phyloP scores from a whole-genome alignment of 2,797 vertebrate species.

The Fistularia tabacaria region DNA sequence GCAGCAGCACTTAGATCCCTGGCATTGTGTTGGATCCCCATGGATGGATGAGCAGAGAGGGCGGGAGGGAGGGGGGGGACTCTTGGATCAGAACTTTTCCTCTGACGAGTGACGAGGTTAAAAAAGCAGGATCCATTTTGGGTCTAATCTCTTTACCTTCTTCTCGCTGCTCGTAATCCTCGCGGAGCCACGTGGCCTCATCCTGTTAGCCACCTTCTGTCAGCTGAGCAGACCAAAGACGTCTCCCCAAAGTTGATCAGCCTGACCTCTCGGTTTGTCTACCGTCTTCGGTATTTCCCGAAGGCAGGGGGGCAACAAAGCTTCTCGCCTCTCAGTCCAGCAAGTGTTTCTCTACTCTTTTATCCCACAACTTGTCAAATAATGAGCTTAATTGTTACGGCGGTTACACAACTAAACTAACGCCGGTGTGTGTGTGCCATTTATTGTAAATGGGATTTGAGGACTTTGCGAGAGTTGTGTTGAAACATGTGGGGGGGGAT shows the following conservation, averaged over 20 bases:
- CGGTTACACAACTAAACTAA: conserved; percentile 7
- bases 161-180: conserved; percentile 86
- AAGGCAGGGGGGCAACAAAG: conserved; percentile 6
- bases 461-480: background rate
- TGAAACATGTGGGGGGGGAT: no score
- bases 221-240: conserved; percentile 45
- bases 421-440: conserved; percentile 1
- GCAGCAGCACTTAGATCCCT: conserved; percentile 34
- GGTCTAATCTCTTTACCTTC: conserved; percentile 90
- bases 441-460: background rate
- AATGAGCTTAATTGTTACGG: conserved; percentile 35
- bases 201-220: conserved; percentile 92
- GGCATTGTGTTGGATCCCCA: conserved; percentile 24
- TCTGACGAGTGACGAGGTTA: conserved; percentile 75
- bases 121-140: conserved; percentile 75
- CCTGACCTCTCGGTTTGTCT: conserved; percentile 9
- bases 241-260: conserved; percentile 24
- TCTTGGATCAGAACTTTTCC: conserved; percentile 18
- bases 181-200: conserved; percentile 83
- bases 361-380: conserved; percentile 21
- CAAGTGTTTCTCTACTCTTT: background rate
- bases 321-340: background rate
- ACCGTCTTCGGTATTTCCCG: background rate
- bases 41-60: conserved; percentile 23
- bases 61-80: conserved; percentile 21